Percentiles rank a stretch among this genome's conserved stretches.
phyloP scores from a whole-genome alignment of 2,888 invertebrate species.

The Ochropleura leucogaster region DNA sequence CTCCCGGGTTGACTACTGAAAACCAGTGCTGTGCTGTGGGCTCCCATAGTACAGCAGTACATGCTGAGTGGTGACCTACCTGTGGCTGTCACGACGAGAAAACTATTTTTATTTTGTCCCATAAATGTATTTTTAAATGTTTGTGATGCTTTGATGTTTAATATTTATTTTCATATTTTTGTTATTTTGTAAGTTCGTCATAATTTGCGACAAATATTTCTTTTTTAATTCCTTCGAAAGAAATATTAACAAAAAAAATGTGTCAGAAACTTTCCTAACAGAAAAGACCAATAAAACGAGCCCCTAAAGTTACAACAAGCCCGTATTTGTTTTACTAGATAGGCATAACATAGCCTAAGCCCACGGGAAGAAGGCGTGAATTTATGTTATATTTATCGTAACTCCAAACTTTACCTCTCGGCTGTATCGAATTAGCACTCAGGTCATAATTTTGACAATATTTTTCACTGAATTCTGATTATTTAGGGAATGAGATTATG shows the following conservation, averaged over 20 bases:
- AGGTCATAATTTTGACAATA: constrained; percentile 26
- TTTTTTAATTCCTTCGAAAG: background rate
- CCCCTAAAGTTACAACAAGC: background rate
- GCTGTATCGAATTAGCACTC: constrained; percentile 12
- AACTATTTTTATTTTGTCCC: too few species aligned
- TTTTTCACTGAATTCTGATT: background rate
- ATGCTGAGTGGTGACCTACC: too few species aligned
- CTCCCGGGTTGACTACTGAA: too few species aligned
- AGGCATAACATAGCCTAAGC: background rate
- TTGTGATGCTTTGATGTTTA: too few species aligned
- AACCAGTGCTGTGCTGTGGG: too few species aligned
- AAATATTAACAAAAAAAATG: constrained; percentile 6
- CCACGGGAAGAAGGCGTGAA: too few species aligned
- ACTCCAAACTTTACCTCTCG: constrained; percentile 16
- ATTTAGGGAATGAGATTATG: background rate
- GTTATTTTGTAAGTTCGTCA: too few species aligned
- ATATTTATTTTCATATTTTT: too few species aligned
- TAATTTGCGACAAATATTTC: too few species aligned
- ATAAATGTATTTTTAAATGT: too few species aligned
- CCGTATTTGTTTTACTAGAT: constrained; percentile 34
- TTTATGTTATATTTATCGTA: background rate
- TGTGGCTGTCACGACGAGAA: too few species aligned
- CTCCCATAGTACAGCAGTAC: too few species aligned
- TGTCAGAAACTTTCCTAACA: background rate
- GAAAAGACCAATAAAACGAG: constrained; percentile 25